phyloP scores from a whole-genome alignment of 2,888 invertebrate genomes.

The Tyria jacobaeae region DNA sequence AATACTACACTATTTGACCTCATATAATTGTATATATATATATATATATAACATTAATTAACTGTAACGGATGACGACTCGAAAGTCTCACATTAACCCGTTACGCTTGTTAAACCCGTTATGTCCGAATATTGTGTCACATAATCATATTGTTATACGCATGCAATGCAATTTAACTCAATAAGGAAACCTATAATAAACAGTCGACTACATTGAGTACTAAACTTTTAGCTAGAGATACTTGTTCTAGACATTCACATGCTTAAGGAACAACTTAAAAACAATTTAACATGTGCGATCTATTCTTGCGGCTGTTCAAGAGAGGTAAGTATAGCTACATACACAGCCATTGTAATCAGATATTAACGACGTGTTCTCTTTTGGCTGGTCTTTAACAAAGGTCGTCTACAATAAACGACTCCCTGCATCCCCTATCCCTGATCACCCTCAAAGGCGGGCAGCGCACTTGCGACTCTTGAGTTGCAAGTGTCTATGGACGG shows the following conservation, averaged over 20 bases:
- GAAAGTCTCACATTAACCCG: background rate
- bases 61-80: conserved; percentile 2
- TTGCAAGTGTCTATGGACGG: too few species aligned
- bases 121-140: conserved; percentile 4
- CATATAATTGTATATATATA: background rate
- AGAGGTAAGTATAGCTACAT: too few species aligned
- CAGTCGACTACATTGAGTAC: background rate
- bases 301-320: too few species aligned
- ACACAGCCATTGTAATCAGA: too few species aligned
- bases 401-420: too few species aligned
- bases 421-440: too few species aligned
- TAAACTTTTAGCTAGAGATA: background rate
- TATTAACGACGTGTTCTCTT: too few species aligned
- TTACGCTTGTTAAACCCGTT: background rate
- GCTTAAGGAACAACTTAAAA: background rate
- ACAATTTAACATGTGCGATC: too few species aligned
- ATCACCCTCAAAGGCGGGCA: too few species aligned
- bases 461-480: too few species aligned
- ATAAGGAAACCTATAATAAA: conserved; percentile 11
- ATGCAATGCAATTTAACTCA: conserved; percentile 10
- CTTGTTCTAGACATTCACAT: background rate
- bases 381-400: too few species aligned
- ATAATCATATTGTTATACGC: conserved; percentile 5
- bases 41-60: background rate
- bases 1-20: too few species aligned